These are phyloP conservation scores for Schizopygopsis pylzovi DNA, from an alignment of 2,797 vertebrate species.

Conservation along the genomic window DNA sequence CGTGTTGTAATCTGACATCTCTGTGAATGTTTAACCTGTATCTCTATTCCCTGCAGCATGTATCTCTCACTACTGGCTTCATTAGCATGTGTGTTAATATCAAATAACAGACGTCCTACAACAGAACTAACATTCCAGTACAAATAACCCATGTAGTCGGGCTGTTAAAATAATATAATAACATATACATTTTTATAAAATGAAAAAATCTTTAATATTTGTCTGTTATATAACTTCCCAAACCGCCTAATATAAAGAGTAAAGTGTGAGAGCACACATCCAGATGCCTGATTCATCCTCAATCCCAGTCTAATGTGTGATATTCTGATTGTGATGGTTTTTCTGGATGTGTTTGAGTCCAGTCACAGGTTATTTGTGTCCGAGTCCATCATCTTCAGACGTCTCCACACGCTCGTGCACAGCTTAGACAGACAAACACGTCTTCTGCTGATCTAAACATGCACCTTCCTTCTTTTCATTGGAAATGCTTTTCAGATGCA, in stretches of 20 bases:
- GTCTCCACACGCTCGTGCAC: too few relatives aligned
- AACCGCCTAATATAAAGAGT: not conserved
- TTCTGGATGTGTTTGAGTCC: too few relatives aligned
- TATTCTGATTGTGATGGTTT: not conserved
- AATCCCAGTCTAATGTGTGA: too few relatives aligned
- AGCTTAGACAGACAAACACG: too few relatives aligned
- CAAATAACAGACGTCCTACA: not conserved
- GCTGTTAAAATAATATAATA: not conserved
- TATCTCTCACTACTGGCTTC: too few relatives aligned
- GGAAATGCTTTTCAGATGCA: not conserved
- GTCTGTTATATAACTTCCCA: too few relatives aligned
- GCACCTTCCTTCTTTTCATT: not conserved
- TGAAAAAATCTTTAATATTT: too few relatives aligned
- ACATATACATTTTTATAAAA: too few relatives aligned
- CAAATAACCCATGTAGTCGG: not conserved
- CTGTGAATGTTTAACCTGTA: too few relatives aligned
- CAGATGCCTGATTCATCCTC: too few relatives aligned
- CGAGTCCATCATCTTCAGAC: too few relatives aligned
- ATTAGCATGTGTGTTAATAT: not conserved
- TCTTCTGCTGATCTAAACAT: not conserved
- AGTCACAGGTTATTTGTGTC: not conserved
- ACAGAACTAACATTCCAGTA: not conserved
- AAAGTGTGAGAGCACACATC: not conserved
- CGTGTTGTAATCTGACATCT: not conserved
- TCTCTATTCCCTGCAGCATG: too few relatives aligned